Base-by-base conservation (phyloP, 2,888 invertebrate species). In the Physocephala rufipes region DNA sequence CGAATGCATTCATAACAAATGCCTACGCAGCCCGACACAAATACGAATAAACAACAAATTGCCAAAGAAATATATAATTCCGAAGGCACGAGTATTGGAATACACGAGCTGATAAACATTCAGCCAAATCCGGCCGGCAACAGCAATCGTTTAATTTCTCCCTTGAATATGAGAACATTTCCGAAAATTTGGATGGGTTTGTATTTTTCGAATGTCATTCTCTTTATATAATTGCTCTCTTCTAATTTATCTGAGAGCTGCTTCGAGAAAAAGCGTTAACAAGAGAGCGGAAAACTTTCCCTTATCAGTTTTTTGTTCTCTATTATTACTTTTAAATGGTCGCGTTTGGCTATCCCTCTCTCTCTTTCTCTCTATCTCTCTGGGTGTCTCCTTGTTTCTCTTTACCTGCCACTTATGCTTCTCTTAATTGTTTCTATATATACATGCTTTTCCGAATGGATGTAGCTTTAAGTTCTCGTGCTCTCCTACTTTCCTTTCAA, bases 401-500 rank as follows among this genome's bases (percentile, higher is more conserved):
- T 24, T 19, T 21, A 5, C 13, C 30, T 19, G 1, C 26, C 63
- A 21, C 43, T 7, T 45, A 2, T 45, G 21, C 26, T 26, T 62
- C 36, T 26, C n/a, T 47, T 16, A 28, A 15, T 58, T 19, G n/a
- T n/a, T n/a, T n/a, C n/a, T n/a, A n/a, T n/a, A n/a, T n/a, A n/a
- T n/a, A n/a, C n/a, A n/a, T n/a, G n/a, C n/a, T n/a, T n/a, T n/a
- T n/a, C n/a, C n/a, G n/a, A n/a, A n/a, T n/a, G n/a, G n/a, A n/a
- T n/a, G n/a, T n/a, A n/a, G n/a, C n/a, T n/a, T n/a, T n/a, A 9
- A 3, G 53, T 15, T 58, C 53, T 67, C 9, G 3, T 9, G 45
- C 26, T 67, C n/a, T 45, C 75, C 76, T 76, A 75, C 75, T 75
- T 77, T 75, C 74, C 75, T 74, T 72, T 76, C 76, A 72, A 70